Evolutionary conservation across 2,113 vertebrate species (phyloP).

Genomic region (Tachysurus fulvidraco): DNA sequence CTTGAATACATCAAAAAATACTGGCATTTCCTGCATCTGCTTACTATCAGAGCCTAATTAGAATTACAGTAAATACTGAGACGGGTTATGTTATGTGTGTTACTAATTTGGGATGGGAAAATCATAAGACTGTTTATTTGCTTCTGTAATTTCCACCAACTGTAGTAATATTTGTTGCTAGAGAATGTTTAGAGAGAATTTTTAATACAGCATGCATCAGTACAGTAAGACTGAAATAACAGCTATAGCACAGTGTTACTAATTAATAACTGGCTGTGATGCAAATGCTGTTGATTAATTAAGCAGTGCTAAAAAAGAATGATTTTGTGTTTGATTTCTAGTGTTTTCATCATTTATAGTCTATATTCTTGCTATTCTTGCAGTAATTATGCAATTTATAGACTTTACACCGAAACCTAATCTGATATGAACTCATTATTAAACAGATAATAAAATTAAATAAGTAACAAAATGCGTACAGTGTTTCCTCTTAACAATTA

Average conservation of each 20-base stretch:
- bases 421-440: neutral
- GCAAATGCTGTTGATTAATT: neutral
- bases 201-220: slow-evolving; percentile 57
- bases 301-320: neutral
- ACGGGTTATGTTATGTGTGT: slow-evolving; percentile 60
- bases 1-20: slow-evolving; percentile 58
- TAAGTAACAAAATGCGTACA: neutral
- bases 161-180: slow-evolving; percentile 67
- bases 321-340: neutral
- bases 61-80: slow-evolving; percentile 62
- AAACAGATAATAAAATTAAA: neutral
- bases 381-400: neutral
- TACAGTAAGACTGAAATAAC: neutral
- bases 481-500: neutral
- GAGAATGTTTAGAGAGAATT: slow-evolving; percentile 58
- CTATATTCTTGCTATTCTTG: neutral
- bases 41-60: slow-evolving; percentile 65
- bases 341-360: neutral
- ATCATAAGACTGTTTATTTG: slow-evolving; percentile 72
- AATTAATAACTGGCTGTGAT: neutral
- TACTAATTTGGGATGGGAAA: slow-evolving; percentile 64
- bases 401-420: neutral
- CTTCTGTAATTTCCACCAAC: slow-evolving; percentile 67
- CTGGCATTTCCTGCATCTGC: slow-evolving; percentile 68
- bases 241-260: neutral